phyloP scores from a whole-genome alignment of 2,888 invertebrate species.

The Yponomeuta evonymella region DNA sequence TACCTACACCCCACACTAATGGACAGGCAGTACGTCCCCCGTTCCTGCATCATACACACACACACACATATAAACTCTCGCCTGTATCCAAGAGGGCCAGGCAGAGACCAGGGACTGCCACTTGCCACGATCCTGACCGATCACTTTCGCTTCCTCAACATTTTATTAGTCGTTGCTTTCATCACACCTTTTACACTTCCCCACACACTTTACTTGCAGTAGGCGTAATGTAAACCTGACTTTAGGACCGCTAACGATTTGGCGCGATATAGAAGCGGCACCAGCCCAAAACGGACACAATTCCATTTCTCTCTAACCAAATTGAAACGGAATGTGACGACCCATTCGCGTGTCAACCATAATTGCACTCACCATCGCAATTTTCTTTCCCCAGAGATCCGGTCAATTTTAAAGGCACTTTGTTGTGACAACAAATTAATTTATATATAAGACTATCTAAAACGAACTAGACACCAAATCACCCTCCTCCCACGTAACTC shows the following conservation, averaged over 20 bases:
- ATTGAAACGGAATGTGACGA: slow-evolving; percentile 61
- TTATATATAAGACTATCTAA: background rate
- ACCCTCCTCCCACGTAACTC: background rate
- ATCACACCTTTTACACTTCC: background rate
- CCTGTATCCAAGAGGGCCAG: too few species aligned
- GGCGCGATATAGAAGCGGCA: slow-evolving; percentile 25
- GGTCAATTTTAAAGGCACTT: background rate
- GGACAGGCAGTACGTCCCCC: too few species aligned
- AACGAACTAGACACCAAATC: background rate
- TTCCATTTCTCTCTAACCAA: slow-evolving; percentile 39
- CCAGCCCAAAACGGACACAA: slow-evolving; percentile 39
- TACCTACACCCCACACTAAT: too few species aligned
- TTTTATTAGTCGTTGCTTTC: too few species aligned
- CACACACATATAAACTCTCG: too few species aligned
- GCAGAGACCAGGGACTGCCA: too few species aligned
- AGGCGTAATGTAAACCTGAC: background rate
- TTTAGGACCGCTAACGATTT: background rate
- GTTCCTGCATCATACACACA: background rate
- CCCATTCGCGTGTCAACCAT: slow-evolving; percentile 44
- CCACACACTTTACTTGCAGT: background rate
- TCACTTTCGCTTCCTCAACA: too few species aligned
- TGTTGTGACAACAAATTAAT: background rate
- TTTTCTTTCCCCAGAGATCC: background rate
- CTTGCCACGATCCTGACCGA: too few species aligned
- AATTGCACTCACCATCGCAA: slow-evolving; percentile 8